Evolutionary conservation across 2,797 vertebrate species (phyloP).

Genomic region (Gambusia yucatana): DNA sequence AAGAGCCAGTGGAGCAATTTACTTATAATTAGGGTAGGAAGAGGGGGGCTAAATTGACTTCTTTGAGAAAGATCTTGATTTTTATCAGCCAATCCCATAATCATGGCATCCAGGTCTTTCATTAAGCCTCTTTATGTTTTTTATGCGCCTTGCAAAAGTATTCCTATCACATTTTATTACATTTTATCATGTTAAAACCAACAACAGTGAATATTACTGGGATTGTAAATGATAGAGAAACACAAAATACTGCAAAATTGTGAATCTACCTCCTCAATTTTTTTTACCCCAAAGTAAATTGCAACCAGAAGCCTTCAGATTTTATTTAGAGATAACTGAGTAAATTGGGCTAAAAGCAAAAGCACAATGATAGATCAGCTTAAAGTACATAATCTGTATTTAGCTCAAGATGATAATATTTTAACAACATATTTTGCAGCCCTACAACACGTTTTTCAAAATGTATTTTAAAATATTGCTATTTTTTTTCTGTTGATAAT

Average conservation of each 20-base stretch:
- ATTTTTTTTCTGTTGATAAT: not conserved
- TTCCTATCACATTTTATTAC: not conserved
- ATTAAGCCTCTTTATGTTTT: constrained; percentile 60
- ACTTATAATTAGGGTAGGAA: constrained; percentile 70
- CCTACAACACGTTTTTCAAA: not conserved
- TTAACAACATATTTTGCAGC: not conserved
- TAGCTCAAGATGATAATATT: not conserved
- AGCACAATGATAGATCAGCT: not conserved
- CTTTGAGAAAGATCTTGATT: constrained; percentile 77
- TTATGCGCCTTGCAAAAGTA: not conserved
- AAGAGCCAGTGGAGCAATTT: constrained; percentile 66
- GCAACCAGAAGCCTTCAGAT: not conserved
- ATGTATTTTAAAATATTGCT: not conserved
- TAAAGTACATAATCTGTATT: not conserved
- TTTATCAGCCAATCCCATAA: constrained; percentile 75
- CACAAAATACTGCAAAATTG: not conserved
- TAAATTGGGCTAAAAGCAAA: not conserved
- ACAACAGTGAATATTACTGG: not conserved
- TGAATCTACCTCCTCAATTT: not conserved
- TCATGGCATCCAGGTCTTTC: constrained; percentile 67
- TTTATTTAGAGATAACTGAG: not conserved
- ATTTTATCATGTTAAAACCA: not conserved
- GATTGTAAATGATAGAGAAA: not conserved
- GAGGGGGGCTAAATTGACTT: constrained; percentile 73
- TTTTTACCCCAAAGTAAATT: not conserved